These are phyloP conservation scores for Perodicticus potto DNA, from an alignment of 2,797 vertebrate genomes.

Conservation along the genomic window DNA sequence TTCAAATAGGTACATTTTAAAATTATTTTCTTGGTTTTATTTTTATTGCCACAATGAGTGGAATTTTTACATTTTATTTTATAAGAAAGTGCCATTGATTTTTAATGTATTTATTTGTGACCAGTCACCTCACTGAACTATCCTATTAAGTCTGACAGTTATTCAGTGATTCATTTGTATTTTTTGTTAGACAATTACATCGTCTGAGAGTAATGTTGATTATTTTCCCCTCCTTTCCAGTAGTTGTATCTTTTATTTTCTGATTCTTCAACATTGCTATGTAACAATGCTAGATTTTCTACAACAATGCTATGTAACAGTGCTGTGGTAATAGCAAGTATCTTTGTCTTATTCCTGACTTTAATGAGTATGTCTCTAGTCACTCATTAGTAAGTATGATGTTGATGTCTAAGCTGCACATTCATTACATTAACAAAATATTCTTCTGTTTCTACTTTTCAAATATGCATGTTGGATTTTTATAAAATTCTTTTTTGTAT, in stretches of 20 bases:
- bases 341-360: constrained; percentile 13
- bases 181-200: constrained; percentile 58
- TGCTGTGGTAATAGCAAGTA: neutral
- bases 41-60: constrained; percentile 66
- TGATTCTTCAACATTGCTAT: neutral
- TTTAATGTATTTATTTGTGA: constrained; percentile 72
- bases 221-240: constrained; percentile 24
- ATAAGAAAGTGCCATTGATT: constrained; percentile 64
- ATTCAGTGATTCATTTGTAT: constrained; percentile 69
- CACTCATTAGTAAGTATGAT: neutral
- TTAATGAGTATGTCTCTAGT: neutral
- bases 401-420: neutral
- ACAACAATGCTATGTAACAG: neutral
- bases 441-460: neutral
- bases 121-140: constrained; percentile 44
- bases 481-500: constrained; percentile 28
- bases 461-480: constrained; percentile 53
- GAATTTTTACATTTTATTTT: constrained; percentile 71
- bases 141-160: constrained; percentile 59
- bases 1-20: constrained; percentile 66
- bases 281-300: neutral
- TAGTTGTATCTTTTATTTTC: constrained; percentile 72
- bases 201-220: constrained; percentile 54
- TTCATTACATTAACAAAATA: constrained; percentile 14
- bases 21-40: constrained; percentile 58